phyloP scores from a whole-genome alignment of 2,113 vertebrate genomes.

The Baryphthengus martii region DNA sequence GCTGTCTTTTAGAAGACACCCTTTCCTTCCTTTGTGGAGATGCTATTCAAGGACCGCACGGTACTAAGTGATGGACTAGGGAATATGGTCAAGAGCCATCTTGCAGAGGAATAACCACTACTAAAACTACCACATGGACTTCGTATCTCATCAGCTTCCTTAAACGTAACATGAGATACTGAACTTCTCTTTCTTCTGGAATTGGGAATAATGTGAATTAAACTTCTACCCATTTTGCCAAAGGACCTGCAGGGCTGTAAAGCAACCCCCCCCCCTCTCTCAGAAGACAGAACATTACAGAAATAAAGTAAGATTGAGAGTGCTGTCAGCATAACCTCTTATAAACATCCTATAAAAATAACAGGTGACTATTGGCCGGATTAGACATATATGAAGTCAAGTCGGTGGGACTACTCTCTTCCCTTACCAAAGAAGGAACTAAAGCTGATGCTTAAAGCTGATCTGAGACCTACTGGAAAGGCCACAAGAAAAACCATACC shows the following conservation, averaged over 20 bases:
- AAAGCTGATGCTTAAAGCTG: not conserved
- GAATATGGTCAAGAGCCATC: not conserved
- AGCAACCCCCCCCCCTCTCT: not conserved
- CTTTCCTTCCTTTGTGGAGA: not conserved
- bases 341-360: not conserved
- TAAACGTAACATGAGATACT: not conserved
- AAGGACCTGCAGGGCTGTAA: not conserved
- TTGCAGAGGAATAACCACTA: not conserved
- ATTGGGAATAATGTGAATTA: not conserved
- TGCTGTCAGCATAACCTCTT: not conserved
- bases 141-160: not conserved
- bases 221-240: not conserved
- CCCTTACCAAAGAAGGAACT: not conserved
- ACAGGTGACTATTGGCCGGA: not conserved
- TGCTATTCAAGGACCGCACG: not conserved
- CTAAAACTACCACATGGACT: not conserved
- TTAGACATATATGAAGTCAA: not conserved
- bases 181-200: not conserved
- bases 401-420: not conserved
- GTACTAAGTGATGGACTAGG: not conserved
- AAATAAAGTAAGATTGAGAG: not conserved
- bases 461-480: not conserved
- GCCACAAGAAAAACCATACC: not conserved
- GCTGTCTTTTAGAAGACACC: not conserved
- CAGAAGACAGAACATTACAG: not conserved